Conservation (phyloP, 2,797 vertebrate species). For the Phalanger gymnotis region DNA sequence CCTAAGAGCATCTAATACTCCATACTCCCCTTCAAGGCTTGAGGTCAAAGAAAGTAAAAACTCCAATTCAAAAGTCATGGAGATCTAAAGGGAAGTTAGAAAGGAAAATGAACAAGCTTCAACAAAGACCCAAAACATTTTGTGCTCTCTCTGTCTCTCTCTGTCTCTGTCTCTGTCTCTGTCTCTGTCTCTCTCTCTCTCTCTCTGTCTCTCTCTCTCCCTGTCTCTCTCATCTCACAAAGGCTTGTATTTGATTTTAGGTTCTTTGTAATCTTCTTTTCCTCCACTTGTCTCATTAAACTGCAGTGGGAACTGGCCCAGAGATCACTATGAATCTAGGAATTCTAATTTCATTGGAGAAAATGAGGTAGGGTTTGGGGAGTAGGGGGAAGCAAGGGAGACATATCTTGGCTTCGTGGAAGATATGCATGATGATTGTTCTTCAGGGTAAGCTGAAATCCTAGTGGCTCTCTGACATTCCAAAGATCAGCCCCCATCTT, state of each 20-base stretch:
- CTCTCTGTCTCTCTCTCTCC: no score
- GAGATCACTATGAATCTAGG: fast-evolving
- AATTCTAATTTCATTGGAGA: background rate
- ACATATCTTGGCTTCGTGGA: background rate
- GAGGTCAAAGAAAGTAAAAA: background rate
- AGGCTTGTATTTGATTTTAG: background rate
- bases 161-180: no score
- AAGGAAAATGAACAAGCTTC: background rate
- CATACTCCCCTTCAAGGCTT: background rate
- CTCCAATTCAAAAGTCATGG: background rate
- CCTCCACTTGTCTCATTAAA: background rate
- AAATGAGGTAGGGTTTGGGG: fast-evolving
- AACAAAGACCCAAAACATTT: background rate
- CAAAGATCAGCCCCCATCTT: background rate
- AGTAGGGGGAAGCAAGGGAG: background rate
- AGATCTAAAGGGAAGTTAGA: background rate
- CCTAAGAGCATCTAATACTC: background rate
- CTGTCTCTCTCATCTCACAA: background rate
- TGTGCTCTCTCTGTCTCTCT: no score
- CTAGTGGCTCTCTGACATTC: background rate
- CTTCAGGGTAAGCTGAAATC: background rate
- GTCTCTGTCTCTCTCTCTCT: no score
- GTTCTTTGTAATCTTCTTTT: background rate
- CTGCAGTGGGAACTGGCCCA: fast-evolving
- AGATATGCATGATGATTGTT: background rate